Evolutionary conservation across 2,888 invertebrate species (phyloP), one percentile per base, ranked within the genome.

Genomic region (Caenorhabditis plicata): DNA sequence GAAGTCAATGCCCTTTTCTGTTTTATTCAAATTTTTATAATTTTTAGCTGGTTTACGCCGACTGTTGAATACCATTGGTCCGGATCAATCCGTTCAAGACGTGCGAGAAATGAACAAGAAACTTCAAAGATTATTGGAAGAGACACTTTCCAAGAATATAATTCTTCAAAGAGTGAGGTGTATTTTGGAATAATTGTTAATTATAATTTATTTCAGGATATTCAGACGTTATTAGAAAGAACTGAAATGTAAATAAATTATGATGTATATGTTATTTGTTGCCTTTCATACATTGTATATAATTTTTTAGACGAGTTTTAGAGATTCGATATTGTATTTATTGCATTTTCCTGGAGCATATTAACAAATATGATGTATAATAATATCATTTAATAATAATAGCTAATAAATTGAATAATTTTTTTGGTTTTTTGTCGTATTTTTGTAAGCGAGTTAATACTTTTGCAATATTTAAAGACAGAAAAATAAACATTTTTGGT

Each of bases 121-220:
- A 38, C 45, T 71, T 32, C 71, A 71, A 29, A 32, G 71, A 42
- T 63, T 71, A 54, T 46, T 71, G n/a, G 71, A 71, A 35, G 71
- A 71, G 29, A 71, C 71, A 7, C 60, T 71, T 13, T 67, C 67
- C n/a, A 71, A 71, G 19, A 71, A 71, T 48, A 63, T 71, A 13
- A 47, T 65, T 22, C 56, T 71, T 0, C 71, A 71, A 29, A 65
- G 67, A 43, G 68, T 68, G 29, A 22, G 31, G 26, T 27, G 29
- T 27, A 27, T 27, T 9, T 9, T 27, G 13, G 29, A 27, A 27
- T 27, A 13, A 9, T 9, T 27, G 13, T 9, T 27, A 27, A 27
- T 27, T 13, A 27, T 27, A 27, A 27, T 27, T 27, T 23, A 26
- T 45, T 64, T 40, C 46, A 68, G 68, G 68, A 71, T 35, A 54